phyloP scores from a whole-genome alignment of 2,797 vertebrate species.

The Sphenodon punctatus region DNA sequence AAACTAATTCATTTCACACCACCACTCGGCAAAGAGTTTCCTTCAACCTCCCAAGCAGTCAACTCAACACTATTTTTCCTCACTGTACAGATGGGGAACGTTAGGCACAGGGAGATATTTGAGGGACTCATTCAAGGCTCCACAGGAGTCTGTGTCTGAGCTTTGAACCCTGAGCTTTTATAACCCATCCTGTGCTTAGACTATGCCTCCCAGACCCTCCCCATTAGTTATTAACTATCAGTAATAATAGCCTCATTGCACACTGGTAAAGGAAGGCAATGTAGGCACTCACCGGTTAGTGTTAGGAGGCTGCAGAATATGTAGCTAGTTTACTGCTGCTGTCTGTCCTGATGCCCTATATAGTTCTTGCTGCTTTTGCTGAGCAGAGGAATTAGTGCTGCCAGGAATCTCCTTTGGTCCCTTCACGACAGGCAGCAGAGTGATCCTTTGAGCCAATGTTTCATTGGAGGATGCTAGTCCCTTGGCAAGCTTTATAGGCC shows the following conservation, averaged over 20 bases:
- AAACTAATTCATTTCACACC: not conserved
- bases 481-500: slow-evolving; percentile 4
- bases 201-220: not conserved
- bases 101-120: not conserved
- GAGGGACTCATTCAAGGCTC: not conserved
- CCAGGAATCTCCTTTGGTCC: not conserved
- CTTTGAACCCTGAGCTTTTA: not conserved
- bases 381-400: not conserved
- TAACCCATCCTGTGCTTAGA: not conserved
- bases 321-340: no score
- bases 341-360: not conserved
- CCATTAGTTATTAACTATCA: not conserved
- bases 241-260: not conserved
- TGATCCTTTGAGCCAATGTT: not conserved
- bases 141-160: not conserved
- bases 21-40: no score
- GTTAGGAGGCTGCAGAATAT: not conserved
- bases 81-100: not conserved
- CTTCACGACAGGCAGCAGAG: not conserved
- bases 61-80: not conserved
- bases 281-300: not conserved
- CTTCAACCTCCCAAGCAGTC: not conserved
- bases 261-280: not conserved
- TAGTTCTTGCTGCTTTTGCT: not conserved
- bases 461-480: not conserved